Base-by-base conservation (phyloP, 2,113 vertebrate genomes). In the Pelvicachromis taeniatus region DNA sequence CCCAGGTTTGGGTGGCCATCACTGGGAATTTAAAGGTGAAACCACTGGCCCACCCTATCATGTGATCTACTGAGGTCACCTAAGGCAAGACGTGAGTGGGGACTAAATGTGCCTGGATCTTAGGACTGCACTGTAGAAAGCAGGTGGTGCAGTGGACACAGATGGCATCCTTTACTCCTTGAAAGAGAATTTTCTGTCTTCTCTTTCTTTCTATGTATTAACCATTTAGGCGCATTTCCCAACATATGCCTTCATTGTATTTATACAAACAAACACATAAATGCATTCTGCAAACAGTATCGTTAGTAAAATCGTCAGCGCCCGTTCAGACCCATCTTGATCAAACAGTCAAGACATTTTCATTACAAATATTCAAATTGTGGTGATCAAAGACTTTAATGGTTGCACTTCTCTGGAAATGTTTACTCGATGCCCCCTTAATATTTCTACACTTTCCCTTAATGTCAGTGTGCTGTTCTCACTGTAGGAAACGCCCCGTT, bases 371-470 rank as follows among this genome's bases (percentile, higher is more conserved):
- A 23, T 84, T 87, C 73, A 91, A 53, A 85, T 52, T 58, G n/a
- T 17, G 7, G 4, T 42, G 23, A 65, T 19, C 5, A 77, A 63
- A 73, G 52, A 55, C 63, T 33, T 70, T 6, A 88, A 11, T 19
- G 61, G 48, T 17, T 70, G 7, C 1, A 9, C 12, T 2, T 84
- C 58, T 19, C 4, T 63, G 19, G 9, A 48, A 40, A 61, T 48
- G n/a, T 38, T 29, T 19, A 42, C 12, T 58, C 78, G 50, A 33
- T 21, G 12, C 52, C 40, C 3, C 0, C 12, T 48, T 9, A 93
- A 53, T 40, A 82, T 87, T 84, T 89, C 80, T 5, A 95, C 26
- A 21, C 90, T 90, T 19, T 92, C 81, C 21, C 21, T 86, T 58
- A 95, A 70, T 35, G 91, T 89, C 45, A 8, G 5, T 14, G 78